Conservation (phyloP, 2,113 vertebrate genomes). For the Neopipo cinnamomea region DNA sequence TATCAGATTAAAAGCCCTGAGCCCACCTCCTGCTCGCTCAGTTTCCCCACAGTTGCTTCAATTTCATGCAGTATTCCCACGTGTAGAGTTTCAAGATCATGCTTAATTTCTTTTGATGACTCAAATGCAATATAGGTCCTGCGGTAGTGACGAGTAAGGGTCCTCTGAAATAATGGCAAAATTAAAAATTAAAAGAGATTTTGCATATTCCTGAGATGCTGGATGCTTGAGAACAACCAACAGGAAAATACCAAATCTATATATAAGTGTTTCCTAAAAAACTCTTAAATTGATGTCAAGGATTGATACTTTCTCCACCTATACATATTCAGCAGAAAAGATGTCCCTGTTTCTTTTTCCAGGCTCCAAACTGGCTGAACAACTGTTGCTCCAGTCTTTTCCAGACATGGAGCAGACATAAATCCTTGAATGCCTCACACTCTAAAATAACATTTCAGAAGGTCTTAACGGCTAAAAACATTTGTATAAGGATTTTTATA, state of each 20-base stretch:
- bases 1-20: neutral
- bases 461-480: neutral
- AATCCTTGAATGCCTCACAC: neutral
- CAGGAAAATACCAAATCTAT: neutral
- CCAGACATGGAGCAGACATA: slow-evolving; percentile 24
- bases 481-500: slow-evolving; percentile 40
- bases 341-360: neutral
- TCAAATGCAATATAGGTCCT: neutral
- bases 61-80: neutral
- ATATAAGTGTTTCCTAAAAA: neutral
- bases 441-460: slow-evolving; percentile 20
- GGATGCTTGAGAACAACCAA: neutral
- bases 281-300: neutral
- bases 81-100: neutral
- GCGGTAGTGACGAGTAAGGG: rapidly evolving
- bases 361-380: neutral
- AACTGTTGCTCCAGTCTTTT: neutral
- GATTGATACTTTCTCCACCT: neutral
- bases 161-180: neutral
- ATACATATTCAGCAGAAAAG: neutral
- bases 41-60: neutral
- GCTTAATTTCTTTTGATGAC: neutral
- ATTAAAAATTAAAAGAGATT: neutral
- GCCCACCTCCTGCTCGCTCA: neutral
- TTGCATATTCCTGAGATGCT: neutral